Base-by-base conservation (phyloP, 2,888 invertebrate genomes). In the Bellardia bayeri region DNA sequence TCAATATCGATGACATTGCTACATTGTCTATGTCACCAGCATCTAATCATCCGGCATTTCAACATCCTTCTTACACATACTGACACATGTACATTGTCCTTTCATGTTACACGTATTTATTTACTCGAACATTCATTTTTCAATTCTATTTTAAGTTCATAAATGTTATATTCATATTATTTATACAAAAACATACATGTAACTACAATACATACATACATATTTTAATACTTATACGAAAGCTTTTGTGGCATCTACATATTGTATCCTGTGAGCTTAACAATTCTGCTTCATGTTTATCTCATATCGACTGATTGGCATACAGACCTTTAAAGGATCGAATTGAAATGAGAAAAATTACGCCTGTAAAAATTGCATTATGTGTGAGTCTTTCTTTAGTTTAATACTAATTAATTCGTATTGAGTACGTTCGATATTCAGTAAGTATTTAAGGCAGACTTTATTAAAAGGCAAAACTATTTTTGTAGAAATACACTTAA, bases 1-100 rank as follows among this genome's bases (percentile, higher is more conserved):
- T 49, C 81, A 68, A 78, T 81, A 84, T 51, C 68, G 16, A 40
- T 42, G 45, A 23, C 76, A 82, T 78, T 78, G 54, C 54, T 68
- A 68, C 69, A 76, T 71, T 74, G 76, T 76, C 63, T 54, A 64
- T 83, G 76, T 71, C 76, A 74, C n/a, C 45, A 37, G 42, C 23
- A 69, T 74, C 23, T 66, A 23, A 42, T 64, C 51, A 16, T 71
- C 13, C 54, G 16, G 40, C 51, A 64, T 72, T 30, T n/a, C 2
- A 66, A 42, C 42, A 45, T 49, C 30, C 23, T 68, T 45, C 23
- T 6, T 66, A n/a, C 40, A 40, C 40, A 40, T 14, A 68, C 63
- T 45, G 40, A 16, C 33, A 71, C 51, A 56, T 37, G 13, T 37
- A 14, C 13, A 81, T 23, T 63, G 23, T 51, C 63, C 71, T 81